Evolutionary conservation across 2,888 invertebrate genomes (phyloP).

Genomic region (Drosophila percnosoma): DNA sequence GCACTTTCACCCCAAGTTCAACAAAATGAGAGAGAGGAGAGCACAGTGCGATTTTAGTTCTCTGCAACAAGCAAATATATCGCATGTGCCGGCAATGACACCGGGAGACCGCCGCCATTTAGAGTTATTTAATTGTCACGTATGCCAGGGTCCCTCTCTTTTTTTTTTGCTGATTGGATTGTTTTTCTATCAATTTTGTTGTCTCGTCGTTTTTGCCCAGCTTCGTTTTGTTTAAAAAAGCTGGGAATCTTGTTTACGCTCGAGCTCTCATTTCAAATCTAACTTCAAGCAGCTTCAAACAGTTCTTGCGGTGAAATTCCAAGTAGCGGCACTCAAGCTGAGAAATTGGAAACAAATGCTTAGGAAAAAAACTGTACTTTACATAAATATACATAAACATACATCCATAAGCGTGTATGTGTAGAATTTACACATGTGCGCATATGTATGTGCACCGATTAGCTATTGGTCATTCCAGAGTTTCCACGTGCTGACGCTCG

Average conservation of each 20-base stretch:
- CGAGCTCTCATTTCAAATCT: conserved; percentile 17
- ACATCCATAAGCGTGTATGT: conserved; percentile 1
- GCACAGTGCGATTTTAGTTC: conserved; percentile 4
- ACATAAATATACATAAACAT: neutral
- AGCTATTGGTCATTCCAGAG: conserved; percentile 2
- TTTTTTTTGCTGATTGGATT: conserved; percentile 38
- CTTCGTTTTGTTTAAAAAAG: conserved; percentile 10
- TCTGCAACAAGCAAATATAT: conserved; percentile 2
- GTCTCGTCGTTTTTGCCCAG: conserved; percentile 30
- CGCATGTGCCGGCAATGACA: conserved; percentile 22
- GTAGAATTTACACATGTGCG: neutral
- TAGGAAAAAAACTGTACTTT: neutral
- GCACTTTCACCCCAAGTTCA: conserved; percentile 46
- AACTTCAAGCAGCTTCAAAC: conserved; percentile 4
- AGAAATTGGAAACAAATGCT: conserved; percentile 2
- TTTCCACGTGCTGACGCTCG: conserved; percentile 35
- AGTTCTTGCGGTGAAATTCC: conserved; percentile 10
- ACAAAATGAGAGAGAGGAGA: neutral
- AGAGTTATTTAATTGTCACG: conserved; percentile 59
- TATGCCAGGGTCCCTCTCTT: conserved; percentile 54
- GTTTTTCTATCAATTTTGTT: conserved; percentile 21
- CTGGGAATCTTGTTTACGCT: conserved; percentile 31
- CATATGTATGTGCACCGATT: conserved; percentile 2
- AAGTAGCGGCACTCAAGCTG: conserved; percentile 8
- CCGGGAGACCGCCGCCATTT: conserved; percentile 54